phyloP scores from a whole-genome alignment of 2,797 vertebrate species.

The Huso huso region DNA sequence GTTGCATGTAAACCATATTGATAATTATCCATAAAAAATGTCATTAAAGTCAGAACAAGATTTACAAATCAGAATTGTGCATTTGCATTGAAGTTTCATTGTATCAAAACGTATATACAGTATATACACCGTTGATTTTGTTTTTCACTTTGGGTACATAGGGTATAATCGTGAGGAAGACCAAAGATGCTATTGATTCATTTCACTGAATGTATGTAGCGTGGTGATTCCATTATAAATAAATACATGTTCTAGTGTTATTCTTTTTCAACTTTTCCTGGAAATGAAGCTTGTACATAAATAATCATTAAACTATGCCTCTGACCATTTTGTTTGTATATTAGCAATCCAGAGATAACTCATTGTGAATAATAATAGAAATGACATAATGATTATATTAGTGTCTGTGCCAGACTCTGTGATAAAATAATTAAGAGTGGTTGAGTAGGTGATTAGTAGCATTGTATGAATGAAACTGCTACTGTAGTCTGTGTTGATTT shows the following conservation, averaged over 20 bases:
- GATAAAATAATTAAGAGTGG: neutral
- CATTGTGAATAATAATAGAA: neutral
- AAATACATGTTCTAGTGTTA: neutral
- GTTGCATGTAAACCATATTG: too few relatives aligned
- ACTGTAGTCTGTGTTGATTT: too few relatives aligned
- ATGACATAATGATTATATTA: neutral
- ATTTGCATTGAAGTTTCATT: too few relatives aligned
- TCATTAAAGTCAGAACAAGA: too few relatives aligned
- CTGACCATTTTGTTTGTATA: neutral
- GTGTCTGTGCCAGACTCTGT: neutral
- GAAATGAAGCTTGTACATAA: neutral
- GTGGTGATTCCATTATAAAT: neutral
- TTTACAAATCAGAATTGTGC: too few relatives aligned
- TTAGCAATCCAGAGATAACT: neutral
- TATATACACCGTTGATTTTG: too few relatives aligned
- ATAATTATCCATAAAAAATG: too few relatives aligned
- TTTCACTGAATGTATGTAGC: neutral
- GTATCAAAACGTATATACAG: too few relatives aligned
- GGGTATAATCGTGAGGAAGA: too few relatives aligned
- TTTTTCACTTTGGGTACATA: too few relatives aligned
- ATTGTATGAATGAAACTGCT: too few relatives aligned
- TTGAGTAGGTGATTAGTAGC: neutral
- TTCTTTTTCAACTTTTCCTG: neutral
- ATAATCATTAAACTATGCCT: neutral
- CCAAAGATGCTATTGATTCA: neutral